These are phyloP conservation scores for Ecdyonurus torrentis DNA, from an alignment of 2,888 invertebrate species.

Conservation along the genomic window DNA sequence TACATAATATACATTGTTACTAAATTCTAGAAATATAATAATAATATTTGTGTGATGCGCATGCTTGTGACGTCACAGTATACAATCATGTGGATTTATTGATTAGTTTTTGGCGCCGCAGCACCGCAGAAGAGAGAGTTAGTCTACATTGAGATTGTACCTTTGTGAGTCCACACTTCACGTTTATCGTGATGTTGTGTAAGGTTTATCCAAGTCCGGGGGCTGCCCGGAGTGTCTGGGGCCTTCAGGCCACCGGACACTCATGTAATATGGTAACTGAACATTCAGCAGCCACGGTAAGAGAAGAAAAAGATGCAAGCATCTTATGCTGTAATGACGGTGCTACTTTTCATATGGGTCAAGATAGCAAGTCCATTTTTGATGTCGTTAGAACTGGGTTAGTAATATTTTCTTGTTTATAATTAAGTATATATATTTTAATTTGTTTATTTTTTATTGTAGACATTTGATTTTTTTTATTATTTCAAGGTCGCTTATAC, in stretches of 20 bases:
- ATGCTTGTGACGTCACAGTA: neutral
- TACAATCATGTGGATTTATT: neutral
- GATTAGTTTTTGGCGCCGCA: neutral
- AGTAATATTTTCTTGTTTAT: too few species aligned
- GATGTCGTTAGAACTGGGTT: slow-evolving; percentile 75
- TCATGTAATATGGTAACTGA: slow-evolving; percentile 65
- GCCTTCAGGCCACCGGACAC: slow-evolving; percentile 42
- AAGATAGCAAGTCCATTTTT: slow-evolving; percentile 53
- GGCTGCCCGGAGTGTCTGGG: slow-evolving; percentile 81
- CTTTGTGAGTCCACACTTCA: neutral
- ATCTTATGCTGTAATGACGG: slow-evolving; percentile 26
- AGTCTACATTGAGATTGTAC: too few species aligned
- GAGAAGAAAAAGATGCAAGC: slow-evolving; percentile 29
- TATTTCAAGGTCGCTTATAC: too few species aligned
- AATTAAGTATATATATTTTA: too few species aligned
- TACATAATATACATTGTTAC: too few species aligned
- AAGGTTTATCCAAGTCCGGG: slow-evolving; percentile 72
- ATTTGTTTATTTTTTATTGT: too few species aligned
- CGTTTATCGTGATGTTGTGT: slow-evolving; percentile 24
- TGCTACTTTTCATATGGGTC: slow-evolving; percentile 23
- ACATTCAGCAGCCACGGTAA: slow-evolving; percentile 24
- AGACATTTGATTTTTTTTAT: too few species aligned
- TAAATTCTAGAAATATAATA: too few species aligned
- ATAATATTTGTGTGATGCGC: too few species aligned
- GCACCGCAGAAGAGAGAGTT: neutral